Evolutionary conservation across 2,888 invertebrate genomes (phyloP), one percentile per base, ranked within the genome.

Genomic region (Ophioninae sp.): DNA sequence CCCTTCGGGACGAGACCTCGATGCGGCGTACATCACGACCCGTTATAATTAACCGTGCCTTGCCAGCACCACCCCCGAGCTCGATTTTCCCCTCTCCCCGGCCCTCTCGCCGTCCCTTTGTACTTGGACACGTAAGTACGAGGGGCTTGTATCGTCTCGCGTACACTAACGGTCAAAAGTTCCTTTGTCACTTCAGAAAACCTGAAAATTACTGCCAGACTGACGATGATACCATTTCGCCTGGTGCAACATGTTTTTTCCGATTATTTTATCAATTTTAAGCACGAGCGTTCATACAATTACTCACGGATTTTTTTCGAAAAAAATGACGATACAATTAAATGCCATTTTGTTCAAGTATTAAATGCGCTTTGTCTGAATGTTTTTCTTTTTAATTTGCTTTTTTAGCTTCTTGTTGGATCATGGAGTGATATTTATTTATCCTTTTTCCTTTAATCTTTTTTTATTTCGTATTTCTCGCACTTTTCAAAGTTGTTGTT

Each of bases 41-140:
- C 81, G 85, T 85, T 85, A 86, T 88, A 88, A 88, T 87, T 87
- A 87, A 87, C 85, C 81, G 81, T 87, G 82, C 86, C 84, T 77
- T 79, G 75, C 72, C 72, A 79, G 79, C 79, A 76, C 83, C 86
- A 86, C 88, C 88, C 88, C 86, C 87, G 85, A 86, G 76, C 79
- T 78, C 80, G 61, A 78, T 80, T 83, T 37, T 68, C 59, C 59
- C 41, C 62, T 76, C 30, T n/a, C 59, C 57, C 64, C 39, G n/a
- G 7, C 41, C 67, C 30, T 30, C 61, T 59, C n/a, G 6, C 39
- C 17, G 1, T 39, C 41, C 41, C 23, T 44, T 7, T 56, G 17
- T 50, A 44, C 8, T 6, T 74, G 13, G 17, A 13, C 17, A 13
- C 39, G 41, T 73, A 73, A n/a, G 23, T 64, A 59, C 21, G 30